Percentiles rank a stretch among this genome's conserved stretches.
Evolutionary conservation across 2,797 vertebrate species (phyloP).

Genomic region (Hyperoplus immaculatus): DNA sequence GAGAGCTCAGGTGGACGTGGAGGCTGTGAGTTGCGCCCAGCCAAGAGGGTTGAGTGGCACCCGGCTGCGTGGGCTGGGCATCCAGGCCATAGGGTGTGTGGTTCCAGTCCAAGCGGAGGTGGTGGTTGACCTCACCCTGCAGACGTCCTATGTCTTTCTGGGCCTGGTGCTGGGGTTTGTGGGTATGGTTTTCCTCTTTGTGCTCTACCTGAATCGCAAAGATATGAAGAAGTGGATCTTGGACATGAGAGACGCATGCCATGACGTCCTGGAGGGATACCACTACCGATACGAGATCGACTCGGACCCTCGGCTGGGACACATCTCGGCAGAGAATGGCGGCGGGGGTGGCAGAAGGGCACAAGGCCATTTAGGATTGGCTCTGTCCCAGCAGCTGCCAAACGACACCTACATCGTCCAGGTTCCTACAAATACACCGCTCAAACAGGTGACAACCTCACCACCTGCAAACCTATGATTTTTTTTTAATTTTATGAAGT

Average conservation of each 20-base stretch:
- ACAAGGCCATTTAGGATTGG: slow-evolving; percentile 38
- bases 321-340: slow-evolving; percentile 50
- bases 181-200: slow-evolving; percentile 88
- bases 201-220: slow-evolving; percentile 87
- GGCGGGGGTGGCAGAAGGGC: slow-evolving; percentile 14
- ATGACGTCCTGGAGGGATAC: slow-evolving; percentile 85
- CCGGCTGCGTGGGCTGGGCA: slow-evolving; percentile 63
- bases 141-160: slow-evolving; percentile 86
- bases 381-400: slow-evolving; percentile 65
- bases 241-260: slow-evolving; percentile 82
- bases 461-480: slow-evolving; percentile 46
- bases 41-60: slow-evolving; percentile 65
- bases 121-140: slow-evolving; percentile 74
- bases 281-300: slow-evolving; percentile 87
- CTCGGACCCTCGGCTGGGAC: slow-evolving; percentile 82
- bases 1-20: slow-evolving; percentile 72
- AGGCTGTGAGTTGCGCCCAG: slow-evolving; percentile 77
- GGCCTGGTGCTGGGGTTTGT: slow-evolving; percentile 87
- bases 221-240: slow-evolving; percentile 86
- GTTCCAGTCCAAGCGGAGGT: slow-evolving; percentile 62
- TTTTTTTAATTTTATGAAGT: not conserved
- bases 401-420: slow-evolving; percentile 69
- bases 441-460: slow-evolving; percentile 54
- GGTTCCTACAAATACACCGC: slow-evolving; percentile 54
- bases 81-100: slow-evolving; percentile 75